Percentiles rank a stretch among this genome's conserved stretches.
phyloP scores from a whole-genome alignment of 2,797 vertebrate species.

The Sebastes diploproa region DNA sequence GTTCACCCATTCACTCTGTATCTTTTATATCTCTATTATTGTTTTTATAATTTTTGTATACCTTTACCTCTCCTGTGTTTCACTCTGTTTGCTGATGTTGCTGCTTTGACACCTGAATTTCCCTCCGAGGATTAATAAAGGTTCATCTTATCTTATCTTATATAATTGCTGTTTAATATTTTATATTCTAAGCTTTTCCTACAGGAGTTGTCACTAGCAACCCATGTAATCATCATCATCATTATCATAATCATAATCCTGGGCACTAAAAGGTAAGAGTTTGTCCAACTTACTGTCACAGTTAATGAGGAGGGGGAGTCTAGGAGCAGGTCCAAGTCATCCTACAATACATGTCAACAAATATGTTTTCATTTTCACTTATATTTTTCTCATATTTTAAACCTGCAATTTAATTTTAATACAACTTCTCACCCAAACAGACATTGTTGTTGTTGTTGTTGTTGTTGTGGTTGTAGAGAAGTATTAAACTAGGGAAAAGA shows the following conservation, averaged over 20 bases:
- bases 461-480: neutral
- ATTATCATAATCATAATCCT: neutral
- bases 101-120: too few relatives aligned
- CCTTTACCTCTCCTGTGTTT: too few relatives aligned
- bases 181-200: neutral
- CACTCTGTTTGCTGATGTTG: too few relatives aligned
- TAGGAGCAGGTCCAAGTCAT: conserved; percentile 82
- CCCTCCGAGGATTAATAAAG: too few relatives aligned
- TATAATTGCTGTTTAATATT: neutral
- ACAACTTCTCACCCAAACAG: conserved; percentile 70
- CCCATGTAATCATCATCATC: neutral
- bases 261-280: neutral
- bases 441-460: conserved; percentile 50
- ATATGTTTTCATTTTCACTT: neutral
- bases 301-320: conserved; percentile 80
- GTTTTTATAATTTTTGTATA: too few relatives aligned
- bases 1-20: too few relatives aligned
- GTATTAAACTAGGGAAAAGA: neutral
- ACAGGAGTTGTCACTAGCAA: neutral
- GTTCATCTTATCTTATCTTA: too few relatives aligned
- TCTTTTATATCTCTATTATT: too few relatives aligned
- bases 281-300: conserved; percentile 67
- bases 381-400: neutral
- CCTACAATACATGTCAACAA: conserved; percentile 57
- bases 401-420: neutral